Conservation (phyloP, 1,140 invertebrate species). For the Drepana arcuata region DNA sequence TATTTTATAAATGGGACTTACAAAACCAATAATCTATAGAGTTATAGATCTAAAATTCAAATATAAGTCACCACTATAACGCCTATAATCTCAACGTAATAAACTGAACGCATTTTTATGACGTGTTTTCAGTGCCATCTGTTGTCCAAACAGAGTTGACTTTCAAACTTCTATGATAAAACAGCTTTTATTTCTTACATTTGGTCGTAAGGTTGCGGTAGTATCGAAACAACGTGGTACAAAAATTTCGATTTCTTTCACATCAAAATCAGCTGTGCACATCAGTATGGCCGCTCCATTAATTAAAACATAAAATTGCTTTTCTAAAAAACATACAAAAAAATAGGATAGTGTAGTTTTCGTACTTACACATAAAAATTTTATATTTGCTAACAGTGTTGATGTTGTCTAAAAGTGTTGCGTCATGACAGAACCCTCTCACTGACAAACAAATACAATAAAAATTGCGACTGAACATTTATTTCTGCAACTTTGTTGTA, state of each 20-base stretch:
- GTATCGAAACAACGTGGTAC: conserved; percentile 57
- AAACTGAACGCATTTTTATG: too few species aligned
- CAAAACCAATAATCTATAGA: too few species aligned
- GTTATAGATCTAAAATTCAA: too few species aligned
- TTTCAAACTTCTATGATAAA: conserved; percentile 12
- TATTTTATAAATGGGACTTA: too few species aligned
- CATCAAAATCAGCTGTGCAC: conserved; percentile 71
- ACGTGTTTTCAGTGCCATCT: too few species aligned
- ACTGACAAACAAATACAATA: conserved; percentile 68
- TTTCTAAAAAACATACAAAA: conserved; percentile 48
- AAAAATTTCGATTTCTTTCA: conserved; percentile 50
- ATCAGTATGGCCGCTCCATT: conserved; percentile 63
- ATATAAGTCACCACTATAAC: too few species aligned
- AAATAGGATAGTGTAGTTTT: conserved; percentile 53
- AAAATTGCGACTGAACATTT: conserved; percentile 52
- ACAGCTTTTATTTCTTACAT: conserved; percentile 13
- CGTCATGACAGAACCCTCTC: conserved; percentile 69
- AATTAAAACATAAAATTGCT: conserved; percentile 52
- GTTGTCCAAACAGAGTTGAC: too few species aligned
- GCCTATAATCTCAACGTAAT: too few species aligned
- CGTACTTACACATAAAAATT: conserved; percentile 39
- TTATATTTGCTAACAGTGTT: conserved; percentile 42
- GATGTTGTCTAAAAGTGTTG: conserved; percentile 68
- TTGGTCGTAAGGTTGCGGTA: conserved; percentile 32
- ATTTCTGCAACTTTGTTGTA: conserved; percentile 39